phyloP scores from a whole-genome alignment of 2,888 invertebrate species.

The Elmis aenea region DNA sequence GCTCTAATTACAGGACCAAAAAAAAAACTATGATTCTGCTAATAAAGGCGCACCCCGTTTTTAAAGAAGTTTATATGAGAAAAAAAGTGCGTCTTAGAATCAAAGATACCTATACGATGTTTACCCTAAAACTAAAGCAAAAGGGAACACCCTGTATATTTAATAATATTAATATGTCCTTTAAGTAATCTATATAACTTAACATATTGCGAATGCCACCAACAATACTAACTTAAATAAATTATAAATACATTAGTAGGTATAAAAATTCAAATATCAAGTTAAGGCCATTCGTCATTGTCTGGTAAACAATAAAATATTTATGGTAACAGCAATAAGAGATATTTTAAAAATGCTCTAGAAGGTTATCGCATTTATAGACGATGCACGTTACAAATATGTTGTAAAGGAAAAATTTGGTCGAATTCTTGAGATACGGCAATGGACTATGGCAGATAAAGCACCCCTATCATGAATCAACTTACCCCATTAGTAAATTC shows the following conservation, averaged over 20 bases:
- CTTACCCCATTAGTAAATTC: conserved; percentile 23
- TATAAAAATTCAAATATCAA: neutral
- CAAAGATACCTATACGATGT: too few species aligned
- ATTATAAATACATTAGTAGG: neutral
- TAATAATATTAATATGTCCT: too few species aligned
- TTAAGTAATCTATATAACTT: too few species aligned
- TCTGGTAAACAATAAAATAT: conserved; percentile 10
- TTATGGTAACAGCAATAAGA: conserved; percentile 10
- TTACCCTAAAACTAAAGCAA: too few species aligned
- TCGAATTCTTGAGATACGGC: conserved; percentile 19
- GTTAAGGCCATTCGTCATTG: neutral
- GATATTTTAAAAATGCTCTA: conserved; percentile 7
- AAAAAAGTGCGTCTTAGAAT: too few species aligned
- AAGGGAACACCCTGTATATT: too few species aligned
- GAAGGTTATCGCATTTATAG: conserved; percentile 19
- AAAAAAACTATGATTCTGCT: too few species aligned
- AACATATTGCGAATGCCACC: conserved; percentile 8
- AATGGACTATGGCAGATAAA: conserved; percentile 15
- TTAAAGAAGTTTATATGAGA: too few species aligned
- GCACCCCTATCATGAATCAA: conserved; percentile 16
- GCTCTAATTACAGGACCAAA: too few species aligned
- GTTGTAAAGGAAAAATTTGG: conserved; percentile 10
- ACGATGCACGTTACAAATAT: conserved; percentile 9
- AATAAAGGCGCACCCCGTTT: too few species aligned
- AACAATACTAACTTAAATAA: conserved; percentile 7